Evolutionary conservation across 2,888 invertebrate genomes (phyloP).

Genomic region (Antheraea assamensis): DNA sequence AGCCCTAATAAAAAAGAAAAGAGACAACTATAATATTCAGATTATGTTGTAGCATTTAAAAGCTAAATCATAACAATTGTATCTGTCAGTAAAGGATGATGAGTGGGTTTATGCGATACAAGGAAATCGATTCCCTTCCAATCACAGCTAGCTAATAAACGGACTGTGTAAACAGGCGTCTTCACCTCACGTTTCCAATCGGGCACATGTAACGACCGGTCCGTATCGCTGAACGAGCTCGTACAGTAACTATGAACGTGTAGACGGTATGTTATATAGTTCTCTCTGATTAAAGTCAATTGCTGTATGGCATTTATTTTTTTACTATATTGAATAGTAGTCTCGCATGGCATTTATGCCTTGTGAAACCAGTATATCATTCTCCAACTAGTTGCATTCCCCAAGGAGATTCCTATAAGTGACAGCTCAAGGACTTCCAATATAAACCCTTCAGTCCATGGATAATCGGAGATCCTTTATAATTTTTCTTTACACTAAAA

Average conservation of each 20-base stretch:
- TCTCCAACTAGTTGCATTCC: no score
- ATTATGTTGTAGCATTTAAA: not conserved
- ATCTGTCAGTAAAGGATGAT: not conserved
- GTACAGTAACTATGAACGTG: not conserved
- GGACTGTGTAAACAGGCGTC: conserved; percentile 6
- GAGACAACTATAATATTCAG: no score
- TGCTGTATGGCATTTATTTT: not conserved
- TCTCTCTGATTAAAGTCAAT: not conserved
- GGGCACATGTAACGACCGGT: not conserved
- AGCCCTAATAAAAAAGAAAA: no score
- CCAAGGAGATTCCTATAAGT: no score
- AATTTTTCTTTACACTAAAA: no score
- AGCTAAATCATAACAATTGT: not conserved
- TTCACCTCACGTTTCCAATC: conserved; percentile 7
- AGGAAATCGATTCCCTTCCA: conserved; percentile 9
- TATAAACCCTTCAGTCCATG: no score
- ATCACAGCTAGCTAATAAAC: conserved; percentile 12
- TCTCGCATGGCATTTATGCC: no score
- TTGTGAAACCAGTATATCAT: no score
- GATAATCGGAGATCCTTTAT: no score
- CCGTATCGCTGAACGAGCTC: not conserved
- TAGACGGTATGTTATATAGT: not conserved
- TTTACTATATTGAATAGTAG: not conserved
- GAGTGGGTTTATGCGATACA: not conserved
- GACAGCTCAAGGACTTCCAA: no score